A percentile compares a stretch with the other conserved stretches of the same genome.
These are phyloP conservation scores for Leptonema lineaticorne DNA, from an alignment of 1,140 invertebrate genomes.

Conservation along the genomic window DNA sequence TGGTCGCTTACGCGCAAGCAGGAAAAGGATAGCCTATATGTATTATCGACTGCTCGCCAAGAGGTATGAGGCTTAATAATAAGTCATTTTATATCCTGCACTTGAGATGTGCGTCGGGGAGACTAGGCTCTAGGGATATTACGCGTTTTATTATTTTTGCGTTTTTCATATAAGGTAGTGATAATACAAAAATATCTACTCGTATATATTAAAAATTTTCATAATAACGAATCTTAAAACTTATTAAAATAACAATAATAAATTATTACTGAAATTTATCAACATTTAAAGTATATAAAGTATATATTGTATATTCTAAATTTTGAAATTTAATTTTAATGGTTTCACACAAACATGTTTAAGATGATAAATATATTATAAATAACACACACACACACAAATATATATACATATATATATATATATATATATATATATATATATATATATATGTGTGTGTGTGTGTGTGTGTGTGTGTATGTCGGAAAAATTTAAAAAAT, in stretches of 20 bases:
- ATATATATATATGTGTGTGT: neutral
- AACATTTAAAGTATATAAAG: neutral
- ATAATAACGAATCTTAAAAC: neutral
- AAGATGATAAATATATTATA: too few species aligned
- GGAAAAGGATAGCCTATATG: neutral
- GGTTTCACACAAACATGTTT: too few species aligned
- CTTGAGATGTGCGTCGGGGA: constrained; percentile 12
- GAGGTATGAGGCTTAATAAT: constrained; percentile 17
- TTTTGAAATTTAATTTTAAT: too few species aligned
- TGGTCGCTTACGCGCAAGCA: neutral
- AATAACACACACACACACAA: too few species aligned
- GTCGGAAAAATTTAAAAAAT: neutral
- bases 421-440: neutral
- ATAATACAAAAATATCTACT: neutral
- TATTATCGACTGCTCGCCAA: neutral
- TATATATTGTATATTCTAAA: neutral
- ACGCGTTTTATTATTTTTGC: constrained; percentile 5
- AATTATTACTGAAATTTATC: too few species aligned
- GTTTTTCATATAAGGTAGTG: neutral
- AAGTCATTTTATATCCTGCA: constrained; percentile 32
- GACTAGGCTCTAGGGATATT: neutral
- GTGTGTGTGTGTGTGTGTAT: neutral
- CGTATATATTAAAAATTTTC: neutral
- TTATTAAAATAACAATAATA: neutral
- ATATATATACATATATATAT: too few species aligned